Conservation (phyloP, 2,113 vertebrate genomes). For the Girardinichthys multiradiatus region DNA sequence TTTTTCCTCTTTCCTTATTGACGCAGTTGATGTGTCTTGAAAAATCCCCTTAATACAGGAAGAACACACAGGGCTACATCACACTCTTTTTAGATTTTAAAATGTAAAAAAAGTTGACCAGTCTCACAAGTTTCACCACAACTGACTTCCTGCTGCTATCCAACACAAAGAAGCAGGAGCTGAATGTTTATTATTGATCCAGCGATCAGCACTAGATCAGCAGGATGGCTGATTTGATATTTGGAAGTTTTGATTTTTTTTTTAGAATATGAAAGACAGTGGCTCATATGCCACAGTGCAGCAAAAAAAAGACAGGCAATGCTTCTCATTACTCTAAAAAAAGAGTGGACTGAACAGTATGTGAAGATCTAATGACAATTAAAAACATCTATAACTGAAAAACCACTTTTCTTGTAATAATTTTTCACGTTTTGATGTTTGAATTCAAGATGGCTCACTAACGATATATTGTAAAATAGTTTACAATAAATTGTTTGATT, state of each 20-base stretch:
- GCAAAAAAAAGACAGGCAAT: neutral
- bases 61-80: neutral
- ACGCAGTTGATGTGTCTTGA: neutral
- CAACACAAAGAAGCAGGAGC: neutral
- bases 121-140: neutral
- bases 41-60: neutral
- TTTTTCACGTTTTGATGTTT: neutral
- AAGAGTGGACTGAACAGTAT: neutral
- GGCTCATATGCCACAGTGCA: neutral
- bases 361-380: neutral
- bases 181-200: constrained; percentile 7
- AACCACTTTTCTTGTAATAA: neutral
- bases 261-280: neutral
- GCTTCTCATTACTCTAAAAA: neutral
- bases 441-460: neutral
- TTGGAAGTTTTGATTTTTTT: constrained; percentile 4
- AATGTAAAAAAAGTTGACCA: neutral
- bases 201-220: neutral
- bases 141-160: neutral
- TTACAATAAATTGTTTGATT: neutral
- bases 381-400: neutral
- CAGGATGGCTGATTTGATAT: constrained; percentile 6
- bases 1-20: neutral
- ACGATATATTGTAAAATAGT: neutral
- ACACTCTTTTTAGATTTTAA: neutral